Percentiles rank a stretch among this genome's conserved stretches.
Evolutionary conservation across 1,140 invertebrate species (phyloP).

Genomic region (Drosophila sp.): DNA sequence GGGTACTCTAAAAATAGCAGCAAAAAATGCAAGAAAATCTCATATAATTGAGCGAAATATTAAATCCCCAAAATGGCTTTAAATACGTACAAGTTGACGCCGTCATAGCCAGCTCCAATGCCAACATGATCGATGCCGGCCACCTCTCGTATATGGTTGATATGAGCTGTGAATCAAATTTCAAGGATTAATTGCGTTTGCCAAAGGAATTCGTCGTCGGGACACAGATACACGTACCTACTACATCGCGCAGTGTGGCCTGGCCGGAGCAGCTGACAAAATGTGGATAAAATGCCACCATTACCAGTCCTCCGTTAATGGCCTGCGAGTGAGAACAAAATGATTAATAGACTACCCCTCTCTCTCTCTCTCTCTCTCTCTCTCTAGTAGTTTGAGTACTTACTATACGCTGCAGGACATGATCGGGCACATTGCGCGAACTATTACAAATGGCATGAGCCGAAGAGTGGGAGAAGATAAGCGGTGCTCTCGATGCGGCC

Average conservation of each 20-base stretch:
- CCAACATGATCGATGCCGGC: conserved; percentile 94
- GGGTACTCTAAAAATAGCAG: conserved; percentile 85
- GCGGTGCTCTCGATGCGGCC: conserved; percentile 89
- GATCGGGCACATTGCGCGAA: conserved; percentile 93
- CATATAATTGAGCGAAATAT: conserved; percentile 23
- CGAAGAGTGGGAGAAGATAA: conserved; percentile 95
- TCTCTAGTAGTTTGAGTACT: conserved; percentile 72
- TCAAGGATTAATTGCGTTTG: conserved; percentile 38
- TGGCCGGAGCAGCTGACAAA: conserved; percentile 92
- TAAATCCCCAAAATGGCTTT: conserved; percentile 2
- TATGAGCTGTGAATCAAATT: conserved; percentile 88
- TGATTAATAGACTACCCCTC: conserved; percentile 28
- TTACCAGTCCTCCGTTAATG: conserved; percentile 92
- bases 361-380: neutral
- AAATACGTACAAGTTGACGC: conserved; percentile 90
- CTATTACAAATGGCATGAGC: conserved; percentile 93
- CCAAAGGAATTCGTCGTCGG: neutral
- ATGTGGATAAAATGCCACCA: conserved; percentile 94
- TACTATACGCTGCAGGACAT: conserved; percentile 91
- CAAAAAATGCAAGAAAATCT: conserved; percentile 25
- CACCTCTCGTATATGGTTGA: conserved; percentile 92
- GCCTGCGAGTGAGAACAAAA: conserved; percentile 61
- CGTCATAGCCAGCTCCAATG: conserved; percentile 92
- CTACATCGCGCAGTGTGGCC: conserved; percentile 90
- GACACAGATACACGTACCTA: conserved; percentile 85